Evolutionary conservation across 2,888 invertebrate species (phyloP).

Genomic region (Salticus scenicus): DNA sequence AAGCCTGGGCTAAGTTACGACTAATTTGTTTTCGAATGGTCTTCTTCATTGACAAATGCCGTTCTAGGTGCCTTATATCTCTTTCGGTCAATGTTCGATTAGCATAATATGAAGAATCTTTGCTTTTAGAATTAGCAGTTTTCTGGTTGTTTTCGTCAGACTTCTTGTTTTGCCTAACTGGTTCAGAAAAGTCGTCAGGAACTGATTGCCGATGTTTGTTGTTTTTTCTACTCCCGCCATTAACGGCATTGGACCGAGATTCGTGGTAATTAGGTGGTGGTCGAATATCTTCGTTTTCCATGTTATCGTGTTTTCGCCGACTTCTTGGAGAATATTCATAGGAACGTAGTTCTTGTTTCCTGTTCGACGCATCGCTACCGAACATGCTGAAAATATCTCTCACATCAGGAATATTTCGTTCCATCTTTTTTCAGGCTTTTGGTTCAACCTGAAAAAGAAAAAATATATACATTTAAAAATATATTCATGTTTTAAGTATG

Average conservation of each 20-base stretch:
- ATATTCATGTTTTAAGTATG: too few species aligned
- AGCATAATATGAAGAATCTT: constrained; percentile 47
- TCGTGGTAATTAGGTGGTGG: neutral
- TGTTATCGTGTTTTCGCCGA: constrained; percentile 33
- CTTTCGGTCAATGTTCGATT: constrained; percentile 71
- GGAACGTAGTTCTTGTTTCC: constrained; percentile 53
- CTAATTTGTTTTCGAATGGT: constrained; percentile 90
- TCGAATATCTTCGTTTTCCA: constrained; percentile 37
- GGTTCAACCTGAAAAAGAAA: neutral
- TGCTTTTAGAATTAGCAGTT: constrained; percentile 13
- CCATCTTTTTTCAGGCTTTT: constrained; percentile 26
- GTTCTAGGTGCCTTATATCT: constrained; percentile 83
- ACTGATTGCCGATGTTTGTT: constrained; percentile 26
- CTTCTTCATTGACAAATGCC: constrained; percentile 90
- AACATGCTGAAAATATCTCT: constrained; percentile 60
- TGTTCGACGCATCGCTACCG: neutral
- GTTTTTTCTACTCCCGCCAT: constrained; percentile 16
- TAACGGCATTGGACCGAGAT: constrained; percentile 8
- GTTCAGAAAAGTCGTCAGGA: constrained; percentile 42
- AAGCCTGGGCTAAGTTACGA: constrained; percentile 84
- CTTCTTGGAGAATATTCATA: constrained; percentile 69
- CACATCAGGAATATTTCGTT: constrained; percentile 63
- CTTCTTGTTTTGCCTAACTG: constrained; percentile 26
- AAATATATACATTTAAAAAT: neutral
- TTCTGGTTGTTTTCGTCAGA: constrained; percentile 26